phyloP scores from a whole-genome alignment of 2,888 invertebrate species.

The Trisateles emortualis region DNA sequence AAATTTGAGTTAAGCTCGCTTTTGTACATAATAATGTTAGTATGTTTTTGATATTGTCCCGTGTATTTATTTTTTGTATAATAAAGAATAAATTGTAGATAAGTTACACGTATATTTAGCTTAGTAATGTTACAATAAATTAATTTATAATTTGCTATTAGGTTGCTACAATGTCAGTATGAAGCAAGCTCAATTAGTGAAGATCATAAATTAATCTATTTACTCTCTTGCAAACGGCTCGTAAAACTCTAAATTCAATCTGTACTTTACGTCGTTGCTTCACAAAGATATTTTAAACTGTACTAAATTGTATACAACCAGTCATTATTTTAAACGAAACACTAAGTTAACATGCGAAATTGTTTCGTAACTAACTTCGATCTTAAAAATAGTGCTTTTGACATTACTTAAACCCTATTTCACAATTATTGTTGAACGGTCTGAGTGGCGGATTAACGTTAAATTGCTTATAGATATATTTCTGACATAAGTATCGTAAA shows the following conservation, averaged over 20 bases:
- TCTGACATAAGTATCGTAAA: slow-evolving; percentile 30
- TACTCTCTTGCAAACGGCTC: slow-evolving; percentile 51
- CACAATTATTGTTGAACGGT: slow-evolving; percentile 37
- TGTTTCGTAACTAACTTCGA: slow-evolving; percentile 45
- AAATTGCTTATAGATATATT: slow-evolving; percentile 38
- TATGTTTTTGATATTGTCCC: too few relatives aligned
- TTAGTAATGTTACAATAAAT: too few relatives aligned
- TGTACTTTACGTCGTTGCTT: slow-evolving; percentile 60
- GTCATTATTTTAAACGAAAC: slow-evolving; percentile 52
- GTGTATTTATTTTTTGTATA: too few relatives aligned
- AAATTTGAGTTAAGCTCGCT: too few relatives aligned
- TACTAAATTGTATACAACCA: slow-evolving; percentile 48
- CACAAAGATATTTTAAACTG: slow-evolving; percentile 58
- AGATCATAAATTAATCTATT: slow-evolving; percentile 55
- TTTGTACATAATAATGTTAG: too few relatives aligned
- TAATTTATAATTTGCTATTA: slow-evolving; percentile 2
- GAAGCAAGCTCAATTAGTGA: slow-evolving; percentile 21
- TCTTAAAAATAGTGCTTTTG: slow-evolving; percentile 50
- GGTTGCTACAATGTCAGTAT: slow-evolving; percentile 15
- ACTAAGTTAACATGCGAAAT: slow-evolving; percentile 57
- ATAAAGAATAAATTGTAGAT: too few relatives aligned
- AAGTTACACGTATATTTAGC: too few relatives aligned
- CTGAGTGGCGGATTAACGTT: slow-evolving; percentile 31
- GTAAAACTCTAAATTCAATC: slow-evolving; percentile 67
- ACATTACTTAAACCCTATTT: slow-evolving; percentile 47